Evolutionary conservation across 2,113 vertebrate genomes (phyloP).

Genomic region (Actinemys pallida): DNA sequence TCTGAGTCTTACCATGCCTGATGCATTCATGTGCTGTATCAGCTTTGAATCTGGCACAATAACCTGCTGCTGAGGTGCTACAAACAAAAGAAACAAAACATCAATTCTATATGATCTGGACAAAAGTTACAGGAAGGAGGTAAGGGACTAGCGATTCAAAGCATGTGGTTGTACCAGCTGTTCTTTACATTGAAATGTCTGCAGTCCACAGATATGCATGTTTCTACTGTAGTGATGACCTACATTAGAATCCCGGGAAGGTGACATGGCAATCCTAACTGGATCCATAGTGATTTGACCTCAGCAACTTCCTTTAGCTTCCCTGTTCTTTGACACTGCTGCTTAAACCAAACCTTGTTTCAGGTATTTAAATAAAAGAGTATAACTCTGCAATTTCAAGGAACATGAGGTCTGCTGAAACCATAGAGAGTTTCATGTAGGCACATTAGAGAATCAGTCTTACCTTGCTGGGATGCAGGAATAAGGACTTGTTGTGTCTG

Average conservation of each 20-base stretch:
- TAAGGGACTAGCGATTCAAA: neutral
- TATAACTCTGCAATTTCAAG: slow-evolving; percentile 51
- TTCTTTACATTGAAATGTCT: neutral
- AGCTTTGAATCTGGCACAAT: slow-evolving; percentile 95
- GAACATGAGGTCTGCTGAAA: slow-evolving; percentile 11
- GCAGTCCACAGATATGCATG: neutral
- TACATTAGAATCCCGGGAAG: neutral
- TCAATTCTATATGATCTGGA: neutral
- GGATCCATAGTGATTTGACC: neutral
- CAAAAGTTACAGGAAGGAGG: neutral
- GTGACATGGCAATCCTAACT: neutral
- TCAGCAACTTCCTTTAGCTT: neutral
- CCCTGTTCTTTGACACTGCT: neutral
- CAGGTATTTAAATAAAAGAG: neutral
- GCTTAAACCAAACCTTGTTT: neutral
- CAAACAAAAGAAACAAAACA: slow-evolving; percentile 20
- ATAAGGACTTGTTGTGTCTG: slow-evolving; percentile 89
- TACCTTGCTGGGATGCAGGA: slow-evolving; percentile 93
- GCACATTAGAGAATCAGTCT: slow-evolving; percentile 27
- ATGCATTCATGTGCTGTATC: slow-evolving; percentile 94
- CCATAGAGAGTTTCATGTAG: neutral
- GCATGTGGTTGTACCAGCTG: neutral
- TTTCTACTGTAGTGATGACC: neutral
- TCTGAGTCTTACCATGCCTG: slow-evolving; percentile 89
- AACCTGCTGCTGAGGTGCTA: slow-evolving; percentile 95